Conservation (phyloP, 2,797 vertebrate species). For the Gallinago solitaria region DNA sequence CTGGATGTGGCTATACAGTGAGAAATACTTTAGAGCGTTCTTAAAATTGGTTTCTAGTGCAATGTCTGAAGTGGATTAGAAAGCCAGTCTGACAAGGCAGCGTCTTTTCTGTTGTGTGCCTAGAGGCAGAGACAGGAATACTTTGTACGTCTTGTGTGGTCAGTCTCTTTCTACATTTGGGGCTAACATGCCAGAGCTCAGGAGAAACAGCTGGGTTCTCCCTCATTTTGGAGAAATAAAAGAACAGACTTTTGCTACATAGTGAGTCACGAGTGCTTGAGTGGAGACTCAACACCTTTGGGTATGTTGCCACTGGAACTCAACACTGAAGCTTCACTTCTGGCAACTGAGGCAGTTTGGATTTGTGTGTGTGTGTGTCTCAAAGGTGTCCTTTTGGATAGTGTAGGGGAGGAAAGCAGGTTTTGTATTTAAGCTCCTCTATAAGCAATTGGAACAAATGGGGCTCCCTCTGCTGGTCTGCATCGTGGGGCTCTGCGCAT, state of each 20-base stretch:
- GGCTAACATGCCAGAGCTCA: neutral
- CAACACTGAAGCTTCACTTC: neutral
- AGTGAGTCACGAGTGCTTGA: neutral
- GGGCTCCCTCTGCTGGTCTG: constrained; percentile 33
- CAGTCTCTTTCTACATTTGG: neutral
- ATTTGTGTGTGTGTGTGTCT: neutral
- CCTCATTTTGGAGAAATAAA: neutral
- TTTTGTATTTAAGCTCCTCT: neutral
- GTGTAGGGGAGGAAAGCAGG: fast-evolving
- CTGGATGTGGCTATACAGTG: neutral
- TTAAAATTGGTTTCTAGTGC: neutral
- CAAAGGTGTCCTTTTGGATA: neutral
- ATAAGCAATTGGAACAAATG: neutral
- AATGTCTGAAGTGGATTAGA: neutral
- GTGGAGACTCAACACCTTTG: fast-evolving
- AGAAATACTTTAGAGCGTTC: neutral
- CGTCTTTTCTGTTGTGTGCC: neutral
- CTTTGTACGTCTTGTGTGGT: fast-evolving
- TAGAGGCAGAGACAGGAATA: neutral
- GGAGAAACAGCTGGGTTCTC: neutral
- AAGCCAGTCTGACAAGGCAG: neutral
- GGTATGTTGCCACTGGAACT: neutral
- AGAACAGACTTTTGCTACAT: neutral
- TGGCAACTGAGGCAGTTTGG: neutral
- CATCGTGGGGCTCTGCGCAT: neutral